Evolutionary conservation across 2,888 invertebrate genomes (phyloP), one percentile per base, ranked within the genome.

Genomic region (Hirtodrosophila histrioides): DNA sequence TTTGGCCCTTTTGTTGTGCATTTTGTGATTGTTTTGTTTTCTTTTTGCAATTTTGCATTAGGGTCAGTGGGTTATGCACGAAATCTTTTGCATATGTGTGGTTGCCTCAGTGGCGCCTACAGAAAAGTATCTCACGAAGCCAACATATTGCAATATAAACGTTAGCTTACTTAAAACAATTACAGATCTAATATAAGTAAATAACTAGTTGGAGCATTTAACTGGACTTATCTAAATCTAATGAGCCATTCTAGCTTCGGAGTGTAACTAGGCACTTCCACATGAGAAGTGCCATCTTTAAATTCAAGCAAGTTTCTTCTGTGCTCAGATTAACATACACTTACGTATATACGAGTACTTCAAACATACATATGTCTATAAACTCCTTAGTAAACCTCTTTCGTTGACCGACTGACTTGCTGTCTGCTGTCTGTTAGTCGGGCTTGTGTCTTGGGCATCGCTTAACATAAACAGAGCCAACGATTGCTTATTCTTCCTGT

Each of bases 391-490:
- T 37, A 36, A 64, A 33, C 17, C 9, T 4, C 10, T n/a, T 35
- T 17, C 29, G 17, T 17, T 50, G 49, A 50, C 57, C 36, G 41
- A 27, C 33, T 45, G 12, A 41, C n/a, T 44, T 41, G 11, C 8
- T 36, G 45, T n/a, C 36, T 33, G 12, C 36, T 33, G 12, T 10
- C 33, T 35, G 43, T 69, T 11, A 11, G 11, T 9, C 2, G 35
- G 39, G 27, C 44, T 24, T 33, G 8, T 31, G 24, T 24, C 29
- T 23, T 37, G 31, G 27, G 17, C 46, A n/a, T 35, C n/a, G 17
- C 44, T 69, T 53, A 56, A 57, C 49, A 69, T 63, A 63, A 55
- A 69, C 55, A 69, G 1, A 49, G 45, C 33, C 40, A 50, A 12
- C 44, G 49, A 57, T 70, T 58, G 46, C 56, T 58, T 62, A 53